These are phyloP conservation scores for Xestia c-nigrum DNA, from an alignment of 2,888 invertebrate genomes.

Conservation along the genomic window DNA sequence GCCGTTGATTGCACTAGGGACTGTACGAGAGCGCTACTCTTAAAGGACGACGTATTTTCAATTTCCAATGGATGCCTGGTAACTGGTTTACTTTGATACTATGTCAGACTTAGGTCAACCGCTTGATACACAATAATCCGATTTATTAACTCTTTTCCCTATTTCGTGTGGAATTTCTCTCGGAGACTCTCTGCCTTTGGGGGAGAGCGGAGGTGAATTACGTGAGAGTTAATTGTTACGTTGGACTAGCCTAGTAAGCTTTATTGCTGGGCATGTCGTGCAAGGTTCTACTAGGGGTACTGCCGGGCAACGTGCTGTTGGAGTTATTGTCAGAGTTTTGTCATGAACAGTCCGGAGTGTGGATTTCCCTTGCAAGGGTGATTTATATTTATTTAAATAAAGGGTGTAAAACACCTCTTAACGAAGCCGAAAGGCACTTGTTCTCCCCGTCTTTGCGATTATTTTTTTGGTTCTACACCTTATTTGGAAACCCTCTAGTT, in stretches of 20 bases:
- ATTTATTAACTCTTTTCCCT: neutral
- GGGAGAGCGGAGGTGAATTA: no score
- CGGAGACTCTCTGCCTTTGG: neutral
- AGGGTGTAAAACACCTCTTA: no score
- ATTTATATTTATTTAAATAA: no score
- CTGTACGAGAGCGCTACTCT: neutral
- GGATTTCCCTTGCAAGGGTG: neutral
- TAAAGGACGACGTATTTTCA: neutral
- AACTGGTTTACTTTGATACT: neutral
- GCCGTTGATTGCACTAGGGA: neutral
- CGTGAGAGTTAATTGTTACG: neutral
- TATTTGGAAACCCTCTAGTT: no score
- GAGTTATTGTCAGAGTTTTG: no score
- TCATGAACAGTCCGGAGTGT: neutral
- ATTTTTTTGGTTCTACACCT: no score
- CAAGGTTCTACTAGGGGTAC: no score
- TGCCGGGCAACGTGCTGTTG: neutral
- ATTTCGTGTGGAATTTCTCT: neutral
- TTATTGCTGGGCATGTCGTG: neutral
- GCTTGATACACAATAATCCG: neutral
- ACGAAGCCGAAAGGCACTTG: no score
- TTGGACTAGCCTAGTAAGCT: neutral
- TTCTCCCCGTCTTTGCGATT: no score
- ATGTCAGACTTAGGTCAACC: neutral
- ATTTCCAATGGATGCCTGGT: neutral